phyloP scores from a whole-genome alignment of 1,140 invertebrate genomes.

The Planococcus citri region DNA sequence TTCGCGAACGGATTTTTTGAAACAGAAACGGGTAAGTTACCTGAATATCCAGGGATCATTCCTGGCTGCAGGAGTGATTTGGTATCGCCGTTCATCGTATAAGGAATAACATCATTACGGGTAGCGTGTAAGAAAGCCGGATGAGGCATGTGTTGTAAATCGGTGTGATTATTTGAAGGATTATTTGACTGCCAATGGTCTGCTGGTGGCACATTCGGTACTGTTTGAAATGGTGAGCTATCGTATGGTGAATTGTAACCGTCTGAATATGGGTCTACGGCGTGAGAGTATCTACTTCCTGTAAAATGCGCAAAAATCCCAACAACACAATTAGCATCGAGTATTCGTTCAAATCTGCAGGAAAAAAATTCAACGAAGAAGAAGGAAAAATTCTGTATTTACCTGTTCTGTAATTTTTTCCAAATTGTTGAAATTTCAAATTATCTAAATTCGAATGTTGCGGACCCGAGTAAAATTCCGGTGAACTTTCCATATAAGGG shows the following conservation, averaged over 20 bases:
- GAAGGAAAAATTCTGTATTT: constrained; percentile 27
- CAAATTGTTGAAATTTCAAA: constrained; percentile 49
- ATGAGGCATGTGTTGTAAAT: constrained; percentile 41
- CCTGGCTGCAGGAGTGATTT: constrained; percentile 61
- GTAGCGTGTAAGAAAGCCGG: constrained; percentile 40
- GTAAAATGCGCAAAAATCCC: not conserved
- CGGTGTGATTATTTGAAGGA: constrained; percentile 26
- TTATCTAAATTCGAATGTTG: constrained; percentile 42
- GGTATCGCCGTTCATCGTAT: constrained; percentile 43
- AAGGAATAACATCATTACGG: constrained; percentile 28
- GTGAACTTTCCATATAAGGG: constrained; percentile 50
- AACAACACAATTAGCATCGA: too few relatives aligned
- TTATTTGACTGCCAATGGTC: constrained; percentile 30
- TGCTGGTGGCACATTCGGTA: constrained; percentile 47
- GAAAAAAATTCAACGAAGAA: not conserved
- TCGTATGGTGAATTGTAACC: constrained; percentile 53
- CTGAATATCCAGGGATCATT: constrained; percentile 55
- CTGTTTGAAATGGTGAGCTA: constrained; percentile 57
- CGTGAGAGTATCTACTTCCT: constrained; percentile 7
- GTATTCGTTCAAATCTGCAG: too few relatives aligned
- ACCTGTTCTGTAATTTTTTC: constrained; percentile 53
- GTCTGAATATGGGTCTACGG: constrained; percentile 46
- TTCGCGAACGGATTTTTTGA: too few relatives aligned
- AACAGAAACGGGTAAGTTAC: too few relatives aligned
- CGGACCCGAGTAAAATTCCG: constrained; percentile 55